Conservation (phyloP, 2,113 vertebrate genomes). For the Pangasianodon gigas region DNA sequence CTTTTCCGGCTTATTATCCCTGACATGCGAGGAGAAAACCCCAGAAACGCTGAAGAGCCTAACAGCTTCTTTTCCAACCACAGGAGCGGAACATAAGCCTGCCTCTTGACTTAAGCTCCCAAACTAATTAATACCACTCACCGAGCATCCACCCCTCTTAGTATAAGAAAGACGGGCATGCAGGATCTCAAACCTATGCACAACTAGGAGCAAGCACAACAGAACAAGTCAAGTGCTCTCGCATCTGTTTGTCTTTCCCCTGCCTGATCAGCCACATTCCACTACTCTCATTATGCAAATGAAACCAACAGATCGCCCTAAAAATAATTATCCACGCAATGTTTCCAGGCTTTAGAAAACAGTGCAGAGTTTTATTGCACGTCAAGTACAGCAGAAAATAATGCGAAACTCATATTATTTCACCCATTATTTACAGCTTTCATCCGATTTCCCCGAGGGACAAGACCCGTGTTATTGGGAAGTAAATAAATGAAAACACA, state of each 20-base stretch:
- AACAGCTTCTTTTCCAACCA: background rate
- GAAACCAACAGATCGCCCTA: slow-evolving; percentile 38
- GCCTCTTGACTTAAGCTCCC: slow-evolving; percentile 14
- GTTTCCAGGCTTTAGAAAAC: slow-evolving; percentile 32
- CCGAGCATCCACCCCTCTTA: slow-evolving; percentile 30
- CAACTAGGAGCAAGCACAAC: background rate
- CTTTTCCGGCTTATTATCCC: slow-evolving; percentile 61
- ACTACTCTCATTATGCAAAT: slow-evolving; percentile 60
- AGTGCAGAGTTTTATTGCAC: slow-evolving; percentile 5
- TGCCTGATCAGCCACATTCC: slow-evolving; percentile 50
- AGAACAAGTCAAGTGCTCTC: background rate
- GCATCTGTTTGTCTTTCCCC: background rate
- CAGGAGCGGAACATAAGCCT: slow-evolving; percentile 18
- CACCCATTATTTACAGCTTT: slow-evolving; percentile 41
- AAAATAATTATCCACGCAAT: slow-evolving; percentile 50
- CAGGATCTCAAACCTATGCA: slow-evolving; percentile 1
- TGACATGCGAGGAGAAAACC: slow-evolving; percentile 51
- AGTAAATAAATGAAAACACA: slow-evolving; percentile 59
- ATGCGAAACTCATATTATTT: slow-evolving; percentile 41
- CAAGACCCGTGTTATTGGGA: slow-evolving; percentile 28
- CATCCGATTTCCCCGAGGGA: slow-evolving; percentile 41
- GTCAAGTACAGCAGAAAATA: slow-evolving; percentile 30
- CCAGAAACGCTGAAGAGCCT: background rate
- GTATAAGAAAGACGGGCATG: background rate
- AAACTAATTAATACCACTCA: slow-evolving; percentile 33